phyloP scores from a whole-genome alignment of 2,888 invertebrate genomes.

The Melipona bicolor region DNA sequence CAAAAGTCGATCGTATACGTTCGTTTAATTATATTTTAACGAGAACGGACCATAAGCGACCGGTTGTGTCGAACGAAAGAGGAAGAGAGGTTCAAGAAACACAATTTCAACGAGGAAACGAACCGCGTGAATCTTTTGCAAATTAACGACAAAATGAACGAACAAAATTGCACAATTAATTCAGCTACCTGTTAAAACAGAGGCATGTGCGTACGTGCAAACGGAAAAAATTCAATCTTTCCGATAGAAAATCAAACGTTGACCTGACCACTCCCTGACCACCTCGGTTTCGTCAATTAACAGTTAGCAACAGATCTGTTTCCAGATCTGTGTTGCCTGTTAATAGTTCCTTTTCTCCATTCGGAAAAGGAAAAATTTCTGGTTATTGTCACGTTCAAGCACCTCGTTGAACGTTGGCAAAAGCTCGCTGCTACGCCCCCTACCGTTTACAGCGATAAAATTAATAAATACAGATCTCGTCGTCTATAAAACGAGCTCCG shows the following conservation, averaged over 20 bases:
- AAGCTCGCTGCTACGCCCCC: not conserved
- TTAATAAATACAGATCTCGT: slow-evolving; percentile 31
- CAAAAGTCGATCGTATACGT: not conserved
- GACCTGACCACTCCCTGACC: not conserved
- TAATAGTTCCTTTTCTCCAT: not conserved
- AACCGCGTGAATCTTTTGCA: slow-evolving; percentile 14
- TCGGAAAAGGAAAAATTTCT: not conserved
- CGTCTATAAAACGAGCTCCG: not conserved
- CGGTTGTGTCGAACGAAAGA: not conserved
- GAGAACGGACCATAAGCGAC: slow-evolving; percentile 3
- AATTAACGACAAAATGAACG: slow-evolving; percentile 28
- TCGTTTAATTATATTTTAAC: slow-evolving; percentile 42
- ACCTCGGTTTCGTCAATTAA: not conserved
- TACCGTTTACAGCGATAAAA: not conserved
- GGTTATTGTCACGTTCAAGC: slow-evolving; percentile 21
- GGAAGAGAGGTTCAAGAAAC: not conserved
- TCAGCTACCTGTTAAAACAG: slow-evolving; percentile 6
- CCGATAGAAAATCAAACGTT: not conserved
- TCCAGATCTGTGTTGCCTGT: not conserved
- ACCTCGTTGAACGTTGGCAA: slow-evolving; percentile 16
- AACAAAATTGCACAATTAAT: slow-evolving; percentile 40
- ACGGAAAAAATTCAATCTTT: not conserved
- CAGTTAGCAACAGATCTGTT: slow-evolving; percentile 14
- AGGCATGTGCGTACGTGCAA: not conserved
- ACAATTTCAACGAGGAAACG: slow-evolving; percentile 8